Base-by-base conservation (phyloP, 2,113 vertebrate genomes). In the Oostethus manadensis region DNA sequence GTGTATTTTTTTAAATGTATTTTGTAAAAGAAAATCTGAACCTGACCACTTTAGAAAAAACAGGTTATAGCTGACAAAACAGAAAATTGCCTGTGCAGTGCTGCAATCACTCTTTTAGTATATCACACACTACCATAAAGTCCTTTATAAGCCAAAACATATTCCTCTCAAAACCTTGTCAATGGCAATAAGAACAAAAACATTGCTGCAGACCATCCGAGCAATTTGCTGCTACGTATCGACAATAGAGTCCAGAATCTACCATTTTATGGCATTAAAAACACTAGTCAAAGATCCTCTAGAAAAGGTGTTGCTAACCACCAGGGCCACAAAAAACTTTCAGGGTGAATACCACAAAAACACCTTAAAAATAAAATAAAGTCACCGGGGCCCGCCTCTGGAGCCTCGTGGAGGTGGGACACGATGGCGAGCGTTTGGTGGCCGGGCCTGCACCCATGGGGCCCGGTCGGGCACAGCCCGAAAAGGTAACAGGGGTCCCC, bases 161-260 rank as follows among this genome's bases (percentile, higher is more conserved):
- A 23, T 22, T n/a, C 26, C 18, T 35, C 56, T 76, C 55, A 68
- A 73, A 56, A n/a, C n/a, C n/a, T 68, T 60, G 60, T 68, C 22
- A 44, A 33, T n/a, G n/a, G n/a, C n/a, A 33, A 5, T 33, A 8
- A 1, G 21, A 72, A 51, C 63, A 42, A 6, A 60, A 62, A 66
- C 8, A 65, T 45, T 53, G 67, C 64, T 69, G 54, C 14, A 59
- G 20, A 42, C 14, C 46, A 50, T 48, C 49, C 35, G 29, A 33
- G 29, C 4, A 4, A 33, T 33, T 33, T 33, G 29, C 29, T 33
- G 29, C 7, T 4, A 33, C 8, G 5, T 33, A 49, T 16, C 20
- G 51, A 60, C 26, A 59, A 23, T 13, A 23, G 22, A 44, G 33
- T 40, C 22, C 7, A 13, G n/a, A 18, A 46, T 1, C 7, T 18